A percentile compares a stretch with the other conserved stretches of the same genome.
phyloP scores from a whole-genome alignment of 2,113 vertebrate genomes.

The Platysternon megacephalum region DNA sequence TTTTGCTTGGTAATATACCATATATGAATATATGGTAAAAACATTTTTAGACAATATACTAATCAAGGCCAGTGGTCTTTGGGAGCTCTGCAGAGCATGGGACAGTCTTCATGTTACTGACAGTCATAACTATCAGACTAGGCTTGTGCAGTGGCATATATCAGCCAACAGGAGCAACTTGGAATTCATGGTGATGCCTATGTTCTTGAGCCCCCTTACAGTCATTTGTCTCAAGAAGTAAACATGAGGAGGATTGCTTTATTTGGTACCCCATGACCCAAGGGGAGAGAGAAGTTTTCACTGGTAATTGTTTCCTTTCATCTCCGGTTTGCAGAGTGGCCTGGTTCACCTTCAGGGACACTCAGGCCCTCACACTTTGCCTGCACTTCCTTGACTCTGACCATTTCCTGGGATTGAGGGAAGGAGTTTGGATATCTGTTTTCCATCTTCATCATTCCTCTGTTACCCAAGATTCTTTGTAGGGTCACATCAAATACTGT shows the following conservation, averaged over 20 bases:
- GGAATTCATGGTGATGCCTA: not conserved
- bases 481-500: not conserved
- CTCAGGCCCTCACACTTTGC: not conserved
- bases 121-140: not conserved
- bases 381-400: not conserved
- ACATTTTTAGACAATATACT: too few relatives aligned
- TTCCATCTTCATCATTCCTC: not conserved
- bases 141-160: not conserved
- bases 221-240: not conserved
- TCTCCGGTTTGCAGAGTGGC: not conserved
- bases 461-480: not conserved
- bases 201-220: not conserved
- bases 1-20: too few relatives aligned
- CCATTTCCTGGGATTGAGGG: not conserved
- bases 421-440: not conserved
- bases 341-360: not conserved
- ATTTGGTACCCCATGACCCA: not conserved
- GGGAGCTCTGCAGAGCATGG: too few relatives aligned
- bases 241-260: not conserved
- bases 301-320: not conserved
- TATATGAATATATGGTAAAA: too few relatives aligned
- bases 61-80: too few relatives aligned
- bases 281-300: not conserved
- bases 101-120: not conserved
- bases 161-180: not conserved